Conservation (phyloP, 2,797 vertebrate genomes). For the Steatocranus sp. region DNA sequence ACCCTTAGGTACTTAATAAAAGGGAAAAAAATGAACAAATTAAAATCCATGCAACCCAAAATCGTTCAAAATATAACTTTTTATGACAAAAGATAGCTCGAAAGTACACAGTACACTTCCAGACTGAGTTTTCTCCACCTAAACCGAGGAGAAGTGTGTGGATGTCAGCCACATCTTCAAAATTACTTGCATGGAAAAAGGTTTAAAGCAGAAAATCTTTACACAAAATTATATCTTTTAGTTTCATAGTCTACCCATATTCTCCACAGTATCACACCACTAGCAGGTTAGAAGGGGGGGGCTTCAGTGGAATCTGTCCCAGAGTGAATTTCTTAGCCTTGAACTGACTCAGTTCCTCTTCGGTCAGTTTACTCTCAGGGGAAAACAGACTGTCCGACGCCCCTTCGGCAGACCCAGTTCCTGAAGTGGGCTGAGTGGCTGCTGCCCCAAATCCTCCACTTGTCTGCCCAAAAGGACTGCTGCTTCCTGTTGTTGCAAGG, state of each 20-base stretch:
- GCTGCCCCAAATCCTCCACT: constrained; percentile 33
- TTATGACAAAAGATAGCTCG: background rate
- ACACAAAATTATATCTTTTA: background rate
- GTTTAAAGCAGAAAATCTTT: background rate
- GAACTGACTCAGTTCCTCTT: constrained; percentile 85
- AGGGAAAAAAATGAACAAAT: background rate
- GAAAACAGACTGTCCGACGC: constrained; percentile 76
- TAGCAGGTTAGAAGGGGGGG: constrained; percentile 80
- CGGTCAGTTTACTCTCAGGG: constrained; percentile 73
- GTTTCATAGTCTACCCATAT: background rate
- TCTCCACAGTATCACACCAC: constrained; percentile 24
- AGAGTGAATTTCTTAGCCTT: constrained; percentile 82
- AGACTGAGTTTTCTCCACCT: background rate
- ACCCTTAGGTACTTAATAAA: background rate
- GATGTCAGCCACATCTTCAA: background rate
- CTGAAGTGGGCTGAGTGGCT: constrained; percentile 13
- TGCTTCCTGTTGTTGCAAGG: background rate
- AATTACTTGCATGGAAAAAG: background rate
- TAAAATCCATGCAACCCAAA: background rate
- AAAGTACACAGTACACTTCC: background rate
- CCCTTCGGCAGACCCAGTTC: background rate
- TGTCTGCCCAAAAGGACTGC: constrained; percentile 26
- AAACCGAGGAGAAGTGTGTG: background rate
- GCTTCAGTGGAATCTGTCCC: constrained; percentile 85
- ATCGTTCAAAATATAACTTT: background rate